A percentile compares a stretch with the other conserved stretches of the same genome.
These are phyloP conservation scores for Nezara viridula DNA, from an alignment of 2,888 invertebrate species.

Conservation along the genomic window DNA sequence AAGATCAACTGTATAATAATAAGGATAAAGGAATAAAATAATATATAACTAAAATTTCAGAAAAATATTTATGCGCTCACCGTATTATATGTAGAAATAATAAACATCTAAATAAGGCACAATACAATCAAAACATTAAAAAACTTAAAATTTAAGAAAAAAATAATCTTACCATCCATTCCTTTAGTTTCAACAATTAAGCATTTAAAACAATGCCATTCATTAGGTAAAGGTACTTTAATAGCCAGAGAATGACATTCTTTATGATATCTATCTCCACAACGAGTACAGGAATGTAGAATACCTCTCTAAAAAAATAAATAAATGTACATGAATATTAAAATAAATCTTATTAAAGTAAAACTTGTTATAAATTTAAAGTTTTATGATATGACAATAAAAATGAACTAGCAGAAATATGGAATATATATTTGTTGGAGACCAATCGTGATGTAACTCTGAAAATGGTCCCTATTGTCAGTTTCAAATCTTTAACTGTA, in stretches of 20 bases:
- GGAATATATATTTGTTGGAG: too few species aligned
- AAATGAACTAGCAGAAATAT: neutral
- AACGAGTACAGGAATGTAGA: slow-evolving; percentile 7
- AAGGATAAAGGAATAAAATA: too few species aligned
- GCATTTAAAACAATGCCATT: slow-evolving; percentile 50
- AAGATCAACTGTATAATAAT: too few species aligned
- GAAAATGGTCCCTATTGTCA: too few species aligned
- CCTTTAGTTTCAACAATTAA: neutral
- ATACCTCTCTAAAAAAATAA: slow-evolving; percentile 30
- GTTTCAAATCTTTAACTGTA: too few species aligned
- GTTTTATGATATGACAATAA: neutral
- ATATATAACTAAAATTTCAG: too few species aligned
- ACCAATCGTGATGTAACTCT: too few species aligned
- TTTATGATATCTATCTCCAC: slow-evolving; percentile 50
- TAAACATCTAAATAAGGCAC: neutral
- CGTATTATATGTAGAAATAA: too few species aligned
- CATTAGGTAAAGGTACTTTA: slow-evolving; percentile 17
- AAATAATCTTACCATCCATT: neutral
- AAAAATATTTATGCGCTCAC: too few species aligned
- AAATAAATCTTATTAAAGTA: too few species aligned
- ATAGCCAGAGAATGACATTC: slow-evolving; percentile 40
- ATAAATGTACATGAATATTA: neutral
- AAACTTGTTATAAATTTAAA: neutral
- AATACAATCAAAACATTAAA: neutral
- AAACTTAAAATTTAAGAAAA: neutral